Evolutionary conservation across 2,888 invertebrate species (phyloP).

Genomic region (Drosophila rubida): DNA sequence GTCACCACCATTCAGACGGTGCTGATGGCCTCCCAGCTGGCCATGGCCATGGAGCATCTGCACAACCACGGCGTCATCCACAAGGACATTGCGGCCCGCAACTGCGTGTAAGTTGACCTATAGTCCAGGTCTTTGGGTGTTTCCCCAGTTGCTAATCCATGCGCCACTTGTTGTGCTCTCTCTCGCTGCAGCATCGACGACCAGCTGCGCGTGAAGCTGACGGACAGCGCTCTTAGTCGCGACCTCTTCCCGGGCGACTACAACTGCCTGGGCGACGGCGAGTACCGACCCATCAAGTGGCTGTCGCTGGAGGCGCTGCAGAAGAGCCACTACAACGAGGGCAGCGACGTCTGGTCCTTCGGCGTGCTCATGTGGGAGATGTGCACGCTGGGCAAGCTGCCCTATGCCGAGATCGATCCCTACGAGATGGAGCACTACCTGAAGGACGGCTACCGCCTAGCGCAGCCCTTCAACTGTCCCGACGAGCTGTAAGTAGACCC

Average conservation of each 20-base stretch:
- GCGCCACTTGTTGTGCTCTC: not conserved
- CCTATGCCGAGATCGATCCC: slow-evolving; percentile 95
- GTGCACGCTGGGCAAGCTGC: slow-evolving; percentile 95
- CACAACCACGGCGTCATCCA: slow-evolving; percentile 95
- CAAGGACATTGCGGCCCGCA: slow-evolving; percentile 95
- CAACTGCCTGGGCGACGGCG: slow-evolving; percentile 96
- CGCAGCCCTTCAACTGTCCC: slow-evolving; percentile 97
- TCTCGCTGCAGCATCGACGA: slow-evolving; percentile 88
- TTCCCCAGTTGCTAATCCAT: slow-evolving; percentile 3
- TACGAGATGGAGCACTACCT: slow-evolving; percentile 95
- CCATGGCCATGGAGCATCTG: slow-evolving; percentile 93
- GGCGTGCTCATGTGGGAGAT: slow-evolving; percentile 98
- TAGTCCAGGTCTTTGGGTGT: no score
- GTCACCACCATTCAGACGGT: slow-evolving; percentile 91
- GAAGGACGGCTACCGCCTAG: slow-evolving; percentile 94
- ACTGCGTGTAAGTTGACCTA: slow-evolving; percentile 92
- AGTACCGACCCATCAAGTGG: slow-evolving; percentile 97
- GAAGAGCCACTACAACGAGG: slow-evolving; percentile 92
- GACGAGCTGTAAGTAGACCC: slow-evolving; percentile 97
- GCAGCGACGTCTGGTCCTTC: slow-evolving; percentile 98
- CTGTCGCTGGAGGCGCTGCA: slow-evolving; percentile 94
- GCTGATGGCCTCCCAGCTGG: slow-evolving; percentile 93
- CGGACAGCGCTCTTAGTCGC: slow-evolving; percentile 94
- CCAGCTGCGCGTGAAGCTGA: slow-evolving; percentile 92
- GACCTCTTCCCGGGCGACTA: slow-evolving; percentile 97